These are phyloP conservation scores for Xestia xanthographa DNA, from an alignment of 2,888 invertebrate genomes.

Conservation along the genomic window DNA sequence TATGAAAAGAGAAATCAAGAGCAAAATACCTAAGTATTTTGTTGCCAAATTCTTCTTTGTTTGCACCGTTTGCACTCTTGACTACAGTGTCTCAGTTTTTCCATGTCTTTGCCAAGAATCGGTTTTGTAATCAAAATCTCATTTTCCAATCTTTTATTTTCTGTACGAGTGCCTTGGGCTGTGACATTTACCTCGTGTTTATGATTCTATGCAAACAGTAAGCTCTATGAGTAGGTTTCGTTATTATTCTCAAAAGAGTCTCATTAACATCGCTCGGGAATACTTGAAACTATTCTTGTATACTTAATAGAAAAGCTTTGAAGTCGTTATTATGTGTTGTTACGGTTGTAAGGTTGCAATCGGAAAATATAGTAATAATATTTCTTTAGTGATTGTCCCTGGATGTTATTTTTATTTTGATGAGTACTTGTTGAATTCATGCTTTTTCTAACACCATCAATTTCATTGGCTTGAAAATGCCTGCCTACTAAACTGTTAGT, in stretches of 20 bases:
- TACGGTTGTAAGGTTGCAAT: constrained; percentile 3
- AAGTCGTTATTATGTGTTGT: constrained; percentile 16
- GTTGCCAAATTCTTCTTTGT: constrained; percentile 12
- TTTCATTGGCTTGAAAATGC: constrained; percentile 9
- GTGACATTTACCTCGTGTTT: constrained; percentile 28
- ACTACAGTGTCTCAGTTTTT: constrained; percentile 9
- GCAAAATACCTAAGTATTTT: background rate
- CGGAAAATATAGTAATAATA: constrained; percentile 7
- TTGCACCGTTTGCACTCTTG: background rate
- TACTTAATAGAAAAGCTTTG: constrained; percentile 17
- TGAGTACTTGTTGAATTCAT: background rate
- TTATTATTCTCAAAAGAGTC: constrained; percentile 27
- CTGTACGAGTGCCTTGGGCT: constrained; percentile 14
- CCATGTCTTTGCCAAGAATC: constrained; percentile 15
- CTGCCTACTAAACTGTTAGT: background rate
- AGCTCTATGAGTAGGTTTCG: constrained; percentile 18
- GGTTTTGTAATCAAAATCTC: constrained; percentile 50
- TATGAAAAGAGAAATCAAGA: background rate
- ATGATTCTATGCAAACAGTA: constrained; percentile 27
- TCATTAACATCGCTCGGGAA: constrained; percentile 28
- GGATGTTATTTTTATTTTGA: background rate
- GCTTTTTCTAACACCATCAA: constrained; percentile 24
- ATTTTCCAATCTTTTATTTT: constrained; percentile 43
- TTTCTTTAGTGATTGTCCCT: background rate
- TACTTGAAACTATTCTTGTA: constrained; percentile 35